Percentiles rank a stretch among this genome's conserved stretches.
These are phyloP conservation scores for Notarius lentiginosus DNA, from an alignment of 2,113 vertebrate species.

Conservation along the genomic window DNA sequence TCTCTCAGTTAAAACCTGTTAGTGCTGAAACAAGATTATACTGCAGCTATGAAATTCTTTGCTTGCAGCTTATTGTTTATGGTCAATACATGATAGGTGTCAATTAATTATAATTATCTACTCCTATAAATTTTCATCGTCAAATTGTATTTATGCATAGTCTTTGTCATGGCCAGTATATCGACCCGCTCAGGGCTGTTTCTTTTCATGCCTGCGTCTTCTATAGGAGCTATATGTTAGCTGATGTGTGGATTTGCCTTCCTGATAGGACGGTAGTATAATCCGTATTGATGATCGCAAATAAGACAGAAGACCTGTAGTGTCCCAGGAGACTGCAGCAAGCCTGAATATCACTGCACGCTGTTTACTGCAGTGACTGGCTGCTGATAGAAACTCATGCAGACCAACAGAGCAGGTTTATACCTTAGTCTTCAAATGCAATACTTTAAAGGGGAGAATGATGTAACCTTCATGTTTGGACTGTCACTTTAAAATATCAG, in stretches of 20 bases:
- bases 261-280: background rate
- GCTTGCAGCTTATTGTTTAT: background rate
- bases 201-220: background rate
- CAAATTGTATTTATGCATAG: background rate
- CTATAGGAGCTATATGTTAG: background rate
- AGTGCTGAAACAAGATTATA: background rate
- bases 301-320: background rate
- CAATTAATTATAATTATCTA: background rate
- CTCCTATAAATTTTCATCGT: background rate
- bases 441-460: background rate
- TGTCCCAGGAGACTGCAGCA: conserved; percentile 29
- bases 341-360: background rate
- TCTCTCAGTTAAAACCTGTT: background rate
- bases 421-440: background rate
- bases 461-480: background rate
- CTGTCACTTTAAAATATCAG: background rate
- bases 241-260: background rate
- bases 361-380: conserved; percentile 2
- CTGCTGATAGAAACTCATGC: background rate
- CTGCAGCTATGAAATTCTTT: background rate
- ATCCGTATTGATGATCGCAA: conserved; percentile 20
- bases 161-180: background rate
- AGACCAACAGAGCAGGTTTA: background rate
- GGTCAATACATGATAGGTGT: background rate
- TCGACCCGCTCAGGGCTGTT: background rate